Conservation (phyloP, 2,797 vertebrate species). For the Paratrypauchen microcephalus region DNA sequence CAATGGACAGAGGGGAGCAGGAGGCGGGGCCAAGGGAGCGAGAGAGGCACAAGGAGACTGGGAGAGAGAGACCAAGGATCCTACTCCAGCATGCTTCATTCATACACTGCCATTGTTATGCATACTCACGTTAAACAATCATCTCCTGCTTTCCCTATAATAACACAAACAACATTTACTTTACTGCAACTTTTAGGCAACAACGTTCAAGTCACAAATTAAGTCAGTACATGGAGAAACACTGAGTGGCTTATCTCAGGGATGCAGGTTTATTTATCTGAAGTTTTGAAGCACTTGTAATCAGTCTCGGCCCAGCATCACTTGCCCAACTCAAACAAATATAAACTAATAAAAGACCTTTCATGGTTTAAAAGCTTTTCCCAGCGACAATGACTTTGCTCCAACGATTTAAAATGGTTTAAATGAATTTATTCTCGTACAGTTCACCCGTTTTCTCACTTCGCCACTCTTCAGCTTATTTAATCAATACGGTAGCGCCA, state of each 20-base stretch:
- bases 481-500: conserved; percentile 40
- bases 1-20: conserved; percentile 83
- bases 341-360: neutral
- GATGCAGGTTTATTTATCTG: no score
- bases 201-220: no score
- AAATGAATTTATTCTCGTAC: neutral
- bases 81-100: conserved; percentile 1
- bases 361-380: neutral
- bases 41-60: conserved; percentile 61
- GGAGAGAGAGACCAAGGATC: conserved; percentile 51
- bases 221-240: no score
- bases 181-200: neutral
- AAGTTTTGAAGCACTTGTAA: neutral
- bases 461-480: neutral
- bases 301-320: neutral
- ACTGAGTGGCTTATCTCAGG: no score
- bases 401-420: neutral
- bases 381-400: neutral
- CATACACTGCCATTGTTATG: neutral
- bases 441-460: neutral
- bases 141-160: neutral
- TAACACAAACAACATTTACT: neutral
- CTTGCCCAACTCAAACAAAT: neutral
- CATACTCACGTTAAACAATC: neutral
- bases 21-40: conserved; percentile 69